These are phyloP conservation scores for Meiosimyza platycephala DNA, from an alignment of 2,888 invertebrate genomes.

Conservation along the genomic window DNA sequence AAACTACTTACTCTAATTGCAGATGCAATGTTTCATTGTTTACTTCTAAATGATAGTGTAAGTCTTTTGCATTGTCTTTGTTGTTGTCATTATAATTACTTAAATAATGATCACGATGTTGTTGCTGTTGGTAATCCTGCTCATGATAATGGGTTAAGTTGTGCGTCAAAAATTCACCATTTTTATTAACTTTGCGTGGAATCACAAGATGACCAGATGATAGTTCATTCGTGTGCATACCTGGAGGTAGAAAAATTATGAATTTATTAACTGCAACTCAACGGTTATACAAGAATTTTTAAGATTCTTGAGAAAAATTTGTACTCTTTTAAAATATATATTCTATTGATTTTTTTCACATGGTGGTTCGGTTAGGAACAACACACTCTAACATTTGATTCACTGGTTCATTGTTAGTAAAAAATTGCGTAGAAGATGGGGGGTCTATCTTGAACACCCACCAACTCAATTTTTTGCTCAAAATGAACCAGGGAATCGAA, in stretches of 20 bases:
- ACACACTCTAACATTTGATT: no score
- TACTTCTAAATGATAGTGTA: constrained; percentile 57
- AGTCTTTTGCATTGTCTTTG: constrained; percentile 41
- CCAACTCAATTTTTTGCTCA: no score
- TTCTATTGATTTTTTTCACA: no score
- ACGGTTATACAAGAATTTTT: no score
- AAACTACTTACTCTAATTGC: constrained; percentile 63
- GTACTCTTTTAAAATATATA: no score
- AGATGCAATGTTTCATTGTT: constrained; percentile 63
- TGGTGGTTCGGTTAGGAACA: no score
- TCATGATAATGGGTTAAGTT: constrained; percentile 62
- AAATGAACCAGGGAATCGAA: no score
- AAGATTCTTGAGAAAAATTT: no score
- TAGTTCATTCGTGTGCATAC: constrained; percentile 63
- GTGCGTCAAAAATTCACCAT: constrained; percentile 62
- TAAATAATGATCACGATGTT: constrained; percentile 49
- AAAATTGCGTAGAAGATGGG: no score
- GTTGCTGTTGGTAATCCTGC: constrained; percentile 56
- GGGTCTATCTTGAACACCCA: no score
- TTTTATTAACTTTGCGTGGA: constrained; percentile 61
- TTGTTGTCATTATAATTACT: constrained; percentile 43
- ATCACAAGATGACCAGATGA: constrained; percentile 60
- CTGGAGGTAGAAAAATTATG: constrained; percentile 47
- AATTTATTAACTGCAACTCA: constrained; percentile 6
- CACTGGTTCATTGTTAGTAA: no score